Conservation (phyloP, 2,888 invertebrate genomes). For the Limnephilus lunatus region DNA sequence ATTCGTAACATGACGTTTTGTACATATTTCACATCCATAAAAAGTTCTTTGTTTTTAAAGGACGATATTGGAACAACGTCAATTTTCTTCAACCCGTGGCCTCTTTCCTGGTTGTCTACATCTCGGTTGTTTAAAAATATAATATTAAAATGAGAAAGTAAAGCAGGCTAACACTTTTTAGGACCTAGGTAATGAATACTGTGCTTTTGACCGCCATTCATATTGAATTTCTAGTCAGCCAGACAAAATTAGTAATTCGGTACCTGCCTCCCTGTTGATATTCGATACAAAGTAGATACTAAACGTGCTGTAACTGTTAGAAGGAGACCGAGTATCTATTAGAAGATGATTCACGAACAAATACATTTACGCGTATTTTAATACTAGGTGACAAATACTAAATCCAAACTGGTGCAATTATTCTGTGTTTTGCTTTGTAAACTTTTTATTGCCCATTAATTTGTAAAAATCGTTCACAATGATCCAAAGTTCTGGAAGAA, state of each 20-base stretch:
- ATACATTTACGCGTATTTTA: background rate
- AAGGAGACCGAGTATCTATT: background rate
- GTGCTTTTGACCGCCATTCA: slow-evolving; percentile 9
- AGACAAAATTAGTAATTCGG: background rate
- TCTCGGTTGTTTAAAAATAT: background rate
- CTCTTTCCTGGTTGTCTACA: background rate
- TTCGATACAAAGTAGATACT: background rate
- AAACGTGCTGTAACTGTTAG: background rate
- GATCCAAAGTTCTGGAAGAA: no score
- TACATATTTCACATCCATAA: no score
- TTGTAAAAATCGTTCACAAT: no score
- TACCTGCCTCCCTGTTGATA: background rate
- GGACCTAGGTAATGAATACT: background rate
- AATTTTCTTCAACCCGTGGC: no score
- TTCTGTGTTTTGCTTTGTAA: no score
- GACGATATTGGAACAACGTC: no score
- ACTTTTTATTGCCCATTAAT: no score
- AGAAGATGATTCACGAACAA: background rate
- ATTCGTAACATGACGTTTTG: no score
- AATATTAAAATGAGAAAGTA: background rate
- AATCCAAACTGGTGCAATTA: no score
- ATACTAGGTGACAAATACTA: no score
- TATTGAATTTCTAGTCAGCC: background rate
- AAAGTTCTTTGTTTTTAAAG: no score
- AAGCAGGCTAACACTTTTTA: background rate